Percentiles rank a stretch among this genome's conserved stretches.
These are phyloP conservation scores for Heliconius aoede DNA, from an alignment of 2,888 invertebrate genomes.

Conservation along the genomic window DNA sequence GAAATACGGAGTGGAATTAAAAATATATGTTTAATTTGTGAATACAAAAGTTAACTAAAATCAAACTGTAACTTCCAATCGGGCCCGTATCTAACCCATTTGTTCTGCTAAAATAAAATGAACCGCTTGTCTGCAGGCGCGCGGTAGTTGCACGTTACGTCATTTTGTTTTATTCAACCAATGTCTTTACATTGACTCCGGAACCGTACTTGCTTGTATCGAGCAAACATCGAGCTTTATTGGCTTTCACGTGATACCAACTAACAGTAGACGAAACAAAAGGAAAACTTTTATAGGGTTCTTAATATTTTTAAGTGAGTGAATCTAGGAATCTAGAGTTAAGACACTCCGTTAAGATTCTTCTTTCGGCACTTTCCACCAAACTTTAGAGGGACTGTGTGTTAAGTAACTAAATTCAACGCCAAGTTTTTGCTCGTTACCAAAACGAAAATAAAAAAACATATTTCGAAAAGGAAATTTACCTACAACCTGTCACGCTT, in stretches of 20 bases:
- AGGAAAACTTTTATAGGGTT: neutral
- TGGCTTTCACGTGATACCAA: constrained; percentile 17
- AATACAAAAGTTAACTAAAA: constrained; percentile 16
- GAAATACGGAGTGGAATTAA: neutral
- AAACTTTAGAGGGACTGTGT: neutral
- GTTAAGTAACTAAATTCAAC: neutral
- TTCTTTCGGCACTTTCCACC: neutral
- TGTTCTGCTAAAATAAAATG: constrained; percentile 32
- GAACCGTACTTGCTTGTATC: neutral
- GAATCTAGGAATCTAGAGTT: no score
- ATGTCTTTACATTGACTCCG: constrained; percentile 18
- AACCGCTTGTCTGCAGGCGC: constrained; percentile 25
- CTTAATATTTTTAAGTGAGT: no score
- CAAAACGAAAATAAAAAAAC: neutral
- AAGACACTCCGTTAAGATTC: no score
- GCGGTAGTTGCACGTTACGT: constrained; percentile 9
- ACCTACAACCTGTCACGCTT: neutral
- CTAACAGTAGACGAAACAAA: neutral
- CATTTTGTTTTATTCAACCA: constrained; percentile 23
- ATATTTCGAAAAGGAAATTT: no score
- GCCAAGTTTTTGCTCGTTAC: neutral
- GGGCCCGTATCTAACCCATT: constrained; percentile 31
- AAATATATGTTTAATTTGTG: neutral
- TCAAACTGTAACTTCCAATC: constrained; percentile 15
- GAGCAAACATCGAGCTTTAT: constrained; percentile 15